These are phyloP conservation scores for Dryobates pubescens DNA, from an alignment of 2,797 vertebrate species.

Conservation along the genomic window DNA sequence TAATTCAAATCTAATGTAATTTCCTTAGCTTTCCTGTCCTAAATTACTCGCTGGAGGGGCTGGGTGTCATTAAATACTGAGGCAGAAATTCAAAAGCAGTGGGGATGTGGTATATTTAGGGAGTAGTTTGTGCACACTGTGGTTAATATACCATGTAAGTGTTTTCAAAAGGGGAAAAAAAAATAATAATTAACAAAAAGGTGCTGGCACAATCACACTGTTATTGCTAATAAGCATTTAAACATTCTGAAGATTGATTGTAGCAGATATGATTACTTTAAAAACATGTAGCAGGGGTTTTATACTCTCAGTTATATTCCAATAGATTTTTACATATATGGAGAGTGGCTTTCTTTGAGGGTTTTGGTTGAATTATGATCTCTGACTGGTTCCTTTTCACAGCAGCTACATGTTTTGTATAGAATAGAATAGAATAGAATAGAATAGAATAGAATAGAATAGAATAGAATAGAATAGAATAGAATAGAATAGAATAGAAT, in stretches of 20 bases:
- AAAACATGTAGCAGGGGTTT: not conserved
- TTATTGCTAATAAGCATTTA: not conserved
- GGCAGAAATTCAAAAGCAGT: not conserved
- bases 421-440: no score
- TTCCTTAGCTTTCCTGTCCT: not conserved
- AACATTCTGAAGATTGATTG: not conserved
- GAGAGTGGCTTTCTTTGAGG: not conserved
- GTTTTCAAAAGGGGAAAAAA: not conserved
- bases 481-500: no score
- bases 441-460: no score
- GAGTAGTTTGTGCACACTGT: not conserved
- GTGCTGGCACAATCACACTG: not conserved
- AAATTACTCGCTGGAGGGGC: not conserved
- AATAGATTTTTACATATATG: not conserved
- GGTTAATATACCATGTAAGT: fast-evolving
- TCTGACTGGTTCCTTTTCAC: not conserved
- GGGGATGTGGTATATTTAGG: not conserved
- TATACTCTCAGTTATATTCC: not conserved
- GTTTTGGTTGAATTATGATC: not conserved
- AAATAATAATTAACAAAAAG: no score
- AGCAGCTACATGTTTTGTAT: not conserved
- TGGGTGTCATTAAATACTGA: not conserved
- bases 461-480: no score
- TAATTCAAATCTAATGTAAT: not conserved
- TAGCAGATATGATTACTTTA: not conserved